phyloP scores from a whole-genome alignment of 35 echinoderm and acorn worm species.

The Ophiothrix spiculata region DNA sequence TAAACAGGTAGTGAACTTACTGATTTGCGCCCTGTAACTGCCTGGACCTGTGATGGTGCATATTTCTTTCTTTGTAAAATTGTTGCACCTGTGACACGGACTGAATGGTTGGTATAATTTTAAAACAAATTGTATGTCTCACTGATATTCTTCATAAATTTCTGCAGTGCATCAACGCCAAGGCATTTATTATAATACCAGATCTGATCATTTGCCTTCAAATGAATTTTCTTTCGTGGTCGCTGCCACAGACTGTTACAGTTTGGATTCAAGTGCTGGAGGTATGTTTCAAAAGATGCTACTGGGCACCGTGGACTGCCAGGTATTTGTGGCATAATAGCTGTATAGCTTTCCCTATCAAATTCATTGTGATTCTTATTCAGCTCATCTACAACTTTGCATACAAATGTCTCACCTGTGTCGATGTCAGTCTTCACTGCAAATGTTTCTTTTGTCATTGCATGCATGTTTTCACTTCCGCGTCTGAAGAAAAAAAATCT shows the following conservation, averaged over 20 bases:
- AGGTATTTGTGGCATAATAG: conserved; percentile 10
- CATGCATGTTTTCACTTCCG: conserved; percentile 32
- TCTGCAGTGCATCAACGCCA: not conserved
- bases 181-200: conserved; percentile 10
- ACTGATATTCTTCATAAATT: conserved; percentile 16
- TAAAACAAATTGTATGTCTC: not conserved
- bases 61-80: conserved; percentile 11
- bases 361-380: conserved; percentile 27
- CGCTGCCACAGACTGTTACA: conserved; percentile 7
- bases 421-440: not conserved
- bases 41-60: conserved; percentile 21
- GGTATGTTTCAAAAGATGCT: conserved; percentile 17
- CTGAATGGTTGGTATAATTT: conserved; percentile 30
- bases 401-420: conserved; percentile 8
- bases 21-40: conserved; percentile 28
- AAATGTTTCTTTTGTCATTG: conserved; percentile 29
- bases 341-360: conserved; percentile 21
- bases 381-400: conserved; percentile 24
- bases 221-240: conserved; percentile 3
- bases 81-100: conserved; percentile 24
- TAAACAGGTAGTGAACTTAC: conserved; percentile 8
- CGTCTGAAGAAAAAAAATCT: conserved; percentile 22
- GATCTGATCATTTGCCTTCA: not conserved
- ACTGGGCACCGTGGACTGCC: conserved; percentile 25
- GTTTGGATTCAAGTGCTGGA: conserved; percentile 13